Evolutionary conservation across 2,888 invertebrate genomes (phyloP), one percentile per base, ranked within the genome.

Genomic region (Magallana nippona): DNA sequence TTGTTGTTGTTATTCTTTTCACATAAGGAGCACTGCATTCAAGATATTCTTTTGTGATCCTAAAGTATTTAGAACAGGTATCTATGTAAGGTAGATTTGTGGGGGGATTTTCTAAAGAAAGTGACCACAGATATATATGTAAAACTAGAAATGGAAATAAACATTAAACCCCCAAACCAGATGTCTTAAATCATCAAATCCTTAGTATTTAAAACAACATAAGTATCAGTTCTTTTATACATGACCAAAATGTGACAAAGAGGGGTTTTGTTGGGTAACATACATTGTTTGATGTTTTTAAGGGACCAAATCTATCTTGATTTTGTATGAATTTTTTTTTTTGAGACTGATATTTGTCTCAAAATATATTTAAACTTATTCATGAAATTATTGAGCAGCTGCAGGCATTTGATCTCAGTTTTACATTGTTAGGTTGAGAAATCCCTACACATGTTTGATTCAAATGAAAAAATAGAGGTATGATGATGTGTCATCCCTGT

Each of bases 381-480:
- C 44, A 44, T 8, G 8, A 44, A 44, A 44, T 44, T 44, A 44
- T 8, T 44, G 44, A 44, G 44, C 44, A 44, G 44, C 44, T 44
- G 44, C 44, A 44, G 44, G 0, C 22, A 71, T 71, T 15, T 15
- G 2, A 71, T 15, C 32, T 71, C 44, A 44, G 5, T 44, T 71
- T 71, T 15, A 71, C 15, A 27, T 27, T 71, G 71, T 71, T 71
- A 71, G 71, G 71, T 71, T 71, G 71, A 71, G 71, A 71, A 71
- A 27, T 71, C 71, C 71, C 22, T 27, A 71, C 22, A 27, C 32
- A 71, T 27, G 71, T 71, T 71, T 71, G 71, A 71, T 71, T 15
- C 71, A 71, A 71, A 71, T 71, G 71, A 71, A 71, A 71, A 71
- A 71, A 71, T 71, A 27, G 71, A 71, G 71, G 71, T 71, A 71